phyloP scores from a whole-genome alignment of 2,888 invertebrate species.

The Tholera decimalis region DNA sequence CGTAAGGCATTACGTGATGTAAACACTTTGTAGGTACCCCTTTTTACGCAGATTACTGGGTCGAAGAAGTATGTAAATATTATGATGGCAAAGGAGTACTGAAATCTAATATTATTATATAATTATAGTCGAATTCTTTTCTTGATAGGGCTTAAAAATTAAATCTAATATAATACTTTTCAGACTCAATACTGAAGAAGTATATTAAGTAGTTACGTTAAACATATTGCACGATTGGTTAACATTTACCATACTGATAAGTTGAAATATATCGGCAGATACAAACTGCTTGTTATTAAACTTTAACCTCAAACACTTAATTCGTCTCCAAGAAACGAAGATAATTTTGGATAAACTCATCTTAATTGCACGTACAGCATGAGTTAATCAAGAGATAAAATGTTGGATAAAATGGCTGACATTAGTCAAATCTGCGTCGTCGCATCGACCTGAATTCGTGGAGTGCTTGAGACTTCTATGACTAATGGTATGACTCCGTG shows the following conservation, averaged over 20 bases:
- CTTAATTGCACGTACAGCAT: constrained; percentile 37
- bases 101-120: too few relatives aligned
- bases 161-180: too few relatives aligned
- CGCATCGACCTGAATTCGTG: constrained; percentile 51
- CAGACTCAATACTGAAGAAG: too few relatives aligned
- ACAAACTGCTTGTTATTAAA: constrained; percentile 6
- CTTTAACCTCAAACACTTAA: constrained; percentile 30
- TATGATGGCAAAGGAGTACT: too few relatives aligned
- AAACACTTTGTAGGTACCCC: too few relatives aligned
- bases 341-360: constrained; percentile 18
- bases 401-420: constrained; percentile 39
- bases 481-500: constrained; percentile 14
- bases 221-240: neutral
- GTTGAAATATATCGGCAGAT: constrained; percentile 3
- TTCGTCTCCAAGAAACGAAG: constrained; percentile 39
- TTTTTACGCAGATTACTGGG: too few relatives aligned
- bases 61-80: too few relatives aligned
- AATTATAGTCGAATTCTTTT: too few relatives aligned
- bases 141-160: too few relatives aligned
- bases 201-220: neutral
- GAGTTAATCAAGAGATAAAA: constrained; percentile 43
- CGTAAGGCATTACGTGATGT: too few relatives aligned
- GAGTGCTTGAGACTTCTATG: constrained; percentile 9
- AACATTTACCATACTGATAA: neutral
- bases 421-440: constrained; percentile 33